Evolutionary conservation across 2,888 invertebrate species (phyloP).

Genomic region (Ophion ellenae): DNA sequence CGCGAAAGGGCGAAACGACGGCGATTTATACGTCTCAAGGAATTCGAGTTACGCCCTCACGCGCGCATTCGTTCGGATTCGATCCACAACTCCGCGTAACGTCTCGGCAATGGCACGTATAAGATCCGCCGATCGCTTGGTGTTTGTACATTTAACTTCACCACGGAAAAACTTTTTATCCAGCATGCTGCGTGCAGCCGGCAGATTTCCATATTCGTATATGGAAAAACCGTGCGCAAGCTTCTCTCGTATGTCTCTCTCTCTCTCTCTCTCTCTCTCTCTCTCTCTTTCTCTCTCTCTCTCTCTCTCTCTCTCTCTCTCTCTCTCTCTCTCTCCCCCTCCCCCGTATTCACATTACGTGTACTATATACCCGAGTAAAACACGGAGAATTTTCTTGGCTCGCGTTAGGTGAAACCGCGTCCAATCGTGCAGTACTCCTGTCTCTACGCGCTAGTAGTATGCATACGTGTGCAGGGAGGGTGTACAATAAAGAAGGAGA

Average conservation of each 20-base stretch:
- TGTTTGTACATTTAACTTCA: slow-evolving; percentile 39
- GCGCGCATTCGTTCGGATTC: neutral
- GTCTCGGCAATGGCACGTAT: slow-evolving; percentile 43
- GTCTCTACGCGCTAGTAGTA: slow-evolving; percentile 29
- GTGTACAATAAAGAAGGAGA: neutral
- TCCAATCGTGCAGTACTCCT: slow-evolving; percentile 33
- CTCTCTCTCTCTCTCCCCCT: neutral
- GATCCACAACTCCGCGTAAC: slow-evolving; percentile 10
- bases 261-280: neutral
- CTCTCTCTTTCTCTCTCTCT: neutral
- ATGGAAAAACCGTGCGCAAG: slow-evolving; percentile 67
- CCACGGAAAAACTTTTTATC: slow-evolving; percentile 70
- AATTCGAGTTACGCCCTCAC: slow-evolving; percentile 18
- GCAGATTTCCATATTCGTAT: slow-evolving; percentile 74
- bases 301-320: neutral
- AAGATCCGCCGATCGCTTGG: slow-evolving; percentile 41
- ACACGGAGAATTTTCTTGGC: slow-evolving; percentile 49
- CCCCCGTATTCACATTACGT: neutral
- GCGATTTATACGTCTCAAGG: neutral
- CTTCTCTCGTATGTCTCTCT: slow-evolving; percentile 44
- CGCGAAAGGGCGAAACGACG: slow-evolving; percentile 19
- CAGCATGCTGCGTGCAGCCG: slow-evolving; percentile 52
- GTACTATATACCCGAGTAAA: slow-evolving; percentile 6
- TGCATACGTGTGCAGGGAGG: slow-evolving; percentile 36
- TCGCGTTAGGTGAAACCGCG: slow-evolving; percentile 50